A percentile compares a stretch with the other conserved stretches of the same genome.
These are phyloP conservation scores for Alviniconcha marisindica DNA, from an alignment of 1,140 invertebrate species.

Conservation along the genomic window DNA sequence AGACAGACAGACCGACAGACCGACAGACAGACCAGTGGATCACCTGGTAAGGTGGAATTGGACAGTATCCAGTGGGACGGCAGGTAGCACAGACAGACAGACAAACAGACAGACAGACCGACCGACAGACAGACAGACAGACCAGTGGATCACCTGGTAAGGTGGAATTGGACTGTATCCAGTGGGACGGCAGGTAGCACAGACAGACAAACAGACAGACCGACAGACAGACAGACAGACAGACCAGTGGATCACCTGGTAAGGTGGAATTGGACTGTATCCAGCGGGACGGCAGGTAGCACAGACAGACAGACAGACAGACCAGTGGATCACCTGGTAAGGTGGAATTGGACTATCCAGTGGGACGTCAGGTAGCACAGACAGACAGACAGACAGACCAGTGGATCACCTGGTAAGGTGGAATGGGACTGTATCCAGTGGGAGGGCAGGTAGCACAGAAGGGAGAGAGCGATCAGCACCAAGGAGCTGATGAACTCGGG, in stretches of 20 bases:
- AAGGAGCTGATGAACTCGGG: conserved; percentile 52
- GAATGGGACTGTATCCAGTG: conserved; percentile 46
- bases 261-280: conserved; percentile 42
- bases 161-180: not conserved
- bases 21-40: too few relatives aligned
- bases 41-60: too few relatives aligned
- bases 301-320: not conserved
- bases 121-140: not conserved
- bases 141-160: conserved; percentile 7
- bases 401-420: conserved; percentile 41
- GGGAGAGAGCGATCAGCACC: conserved; percentile 44
- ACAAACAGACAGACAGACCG: not conserved
- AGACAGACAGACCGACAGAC: too few relatives aligned
- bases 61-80: too few relatives aligned
- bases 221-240: not conserved
- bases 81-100: too few relatives aligned
- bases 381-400: not conserved
- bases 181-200: not conserved
- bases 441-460: conserved; percentile 52
- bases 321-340: conserved; percentile 43
- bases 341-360: conserved; percentile 28
- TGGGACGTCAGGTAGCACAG: not conserved
- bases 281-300: not conserved
- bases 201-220: not conserved
- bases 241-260: conserved; percentile 47